Evolutionary conservation across 2,888 invertebrate genomes (phyloP).

Genomic region (Andricus curvator): DNA sequence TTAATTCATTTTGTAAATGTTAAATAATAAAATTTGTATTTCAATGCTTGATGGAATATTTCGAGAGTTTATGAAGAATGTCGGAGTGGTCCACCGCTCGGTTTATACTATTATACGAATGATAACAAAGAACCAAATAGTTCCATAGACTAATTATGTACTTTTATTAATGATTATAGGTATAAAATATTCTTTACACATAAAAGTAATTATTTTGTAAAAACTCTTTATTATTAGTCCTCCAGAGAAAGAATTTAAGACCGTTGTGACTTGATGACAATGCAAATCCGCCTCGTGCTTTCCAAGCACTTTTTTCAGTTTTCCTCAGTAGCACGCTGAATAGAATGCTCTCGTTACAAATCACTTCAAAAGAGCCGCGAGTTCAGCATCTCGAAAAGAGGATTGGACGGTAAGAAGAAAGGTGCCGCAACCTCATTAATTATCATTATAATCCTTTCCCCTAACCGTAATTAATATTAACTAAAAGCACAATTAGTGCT

Average conservation of each 20-base stretch:
- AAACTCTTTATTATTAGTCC: neutral
- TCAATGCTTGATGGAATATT: too few species aligned
- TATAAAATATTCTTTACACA: neutral
- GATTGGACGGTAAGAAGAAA: slow-evolving; percentile 19
- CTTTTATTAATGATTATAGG: too few species aligned
- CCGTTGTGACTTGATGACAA: slow-evolving; percentile 15
- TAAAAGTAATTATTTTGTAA: neutral
- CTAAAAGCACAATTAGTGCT: too few species aligned
- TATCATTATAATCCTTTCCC: slow-evolving; percentile 14
- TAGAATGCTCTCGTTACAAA: slow-evolving; percentile 37
- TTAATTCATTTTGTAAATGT: too few species aligned
- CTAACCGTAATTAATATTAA: too few species aligned
- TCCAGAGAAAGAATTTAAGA: neutral
- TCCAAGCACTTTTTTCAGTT: slow-evolving; percentile 8
- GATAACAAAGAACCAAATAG: too few species aligned
- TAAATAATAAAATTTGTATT: too few species aligned
- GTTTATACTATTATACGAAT: too few species aligned
- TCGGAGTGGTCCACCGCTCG: too few species aligned
- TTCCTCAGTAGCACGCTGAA: slow-evolving; percentile 7
- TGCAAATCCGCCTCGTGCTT: slow-evolving; percentile 14
- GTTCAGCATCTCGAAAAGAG: slow-evolving; percentile 31
- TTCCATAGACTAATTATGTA: too few species aligned
- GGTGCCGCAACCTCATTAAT: slow-evolving; percentile 33
- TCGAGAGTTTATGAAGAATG: too few species aligned
- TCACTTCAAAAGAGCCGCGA: slow-evolving; percentile 28